phyloP scores from a whole-genome alignment of 2,888 invertebrate species.

The Desoria tigrina region DNA sequence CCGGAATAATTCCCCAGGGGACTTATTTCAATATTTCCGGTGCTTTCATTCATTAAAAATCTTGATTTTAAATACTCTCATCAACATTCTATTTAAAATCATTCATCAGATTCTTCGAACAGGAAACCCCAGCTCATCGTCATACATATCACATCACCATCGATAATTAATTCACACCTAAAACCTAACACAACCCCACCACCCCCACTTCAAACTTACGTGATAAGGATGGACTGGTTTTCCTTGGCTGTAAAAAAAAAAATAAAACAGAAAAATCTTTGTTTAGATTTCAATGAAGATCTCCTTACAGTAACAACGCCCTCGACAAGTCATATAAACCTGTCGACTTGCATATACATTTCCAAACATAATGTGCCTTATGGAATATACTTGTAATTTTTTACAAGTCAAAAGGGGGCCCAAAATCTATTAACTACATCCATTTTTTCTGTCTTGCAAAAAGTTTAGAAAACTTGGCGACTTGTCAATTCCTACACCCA shows the following conservation, averaged over 20 bases:
- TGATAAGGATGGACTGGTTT: slow-evolving; percentile 99
- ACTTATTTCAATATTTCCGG: too few species aligned
- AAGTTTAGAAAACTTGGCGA: background rate
- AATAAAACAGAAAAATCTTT: slow-evolving; percentile 3
- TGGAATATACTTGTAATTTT: too few species aligned
- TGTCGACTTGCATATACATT: background rate
- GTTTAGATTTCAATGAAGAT: background rate
- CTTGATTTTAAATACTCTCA: background rate
- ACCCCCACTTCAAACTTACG: slow-evolving; percentile 67
- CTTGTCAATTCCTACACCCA: background rate
- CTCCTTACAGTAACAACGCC: background rate
- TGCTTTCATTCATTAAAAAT: background rate
- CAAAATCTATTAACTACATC: background rate
- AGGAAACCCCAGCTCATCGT: background rate
- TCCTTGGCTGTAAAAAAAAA: slow-evolving; percentile 35
- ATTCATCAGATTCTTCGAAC: background rate
- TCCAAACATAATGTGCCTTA: background rate
- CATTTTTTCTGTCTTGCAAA: background rate
- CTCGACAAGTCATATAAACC: background rate
- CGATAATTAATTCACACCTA: background rate
- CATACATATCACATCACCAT: background rate
- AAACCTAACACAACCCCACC: background rate
- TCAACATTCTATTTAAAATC: background rate
- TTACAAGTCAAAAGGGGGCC: background rate
- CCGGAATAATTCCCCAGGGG: background rate